A percentile compares a stretch with the other conserved stretches of the same genome.
These are phyloP conservation scores for Aphaenogaster ashmeadi DNA, from an alignment of 1,140 invertebrate genomes.

Conservation along the genomic window DNA sequence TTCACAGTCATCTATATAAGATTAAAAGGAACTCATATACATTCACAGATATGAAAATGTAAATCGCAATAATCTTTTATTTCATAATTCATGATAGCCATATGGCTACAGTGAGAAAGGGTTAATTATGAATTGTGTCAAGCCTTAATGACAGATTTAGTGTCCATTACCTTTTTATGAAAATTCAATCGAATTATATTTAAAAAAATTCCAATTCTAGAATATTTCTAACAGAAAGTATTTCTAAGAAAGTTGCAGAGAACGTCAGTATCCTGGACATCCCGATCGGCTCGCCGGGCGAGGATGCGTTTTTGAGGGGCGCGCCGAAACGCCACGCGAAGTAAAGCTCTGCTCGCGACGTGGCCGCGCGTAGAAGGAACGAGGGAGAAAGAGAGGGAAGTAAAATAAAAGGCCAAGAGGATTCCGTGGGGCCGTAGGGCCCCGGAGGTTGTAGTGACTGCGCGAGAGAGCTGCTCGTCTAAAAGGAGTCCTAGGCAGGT, in stretches of 20 bases:
- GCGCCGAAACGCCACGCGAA: slow-evolving; percentile 68
- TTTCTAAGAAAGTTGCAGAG: background rate
- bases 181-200: background rate
- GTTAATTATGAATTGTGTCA: background rate
- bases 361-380: slow-evolving; percentile 57
- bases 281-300: background rate
- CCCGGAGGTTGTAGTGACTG: slow-evolving; percentile 81
- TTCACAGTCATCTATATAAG: too few species aligned
- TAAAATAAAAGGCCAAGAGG: slow-evolving; percentile 43
- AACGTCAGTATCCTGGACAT: slow-evolving; percentile 7
- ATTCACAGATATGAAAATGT: too few species aligned
- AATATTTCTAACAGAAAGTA: background rate
- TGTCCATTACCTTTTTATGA: too few species aligned
- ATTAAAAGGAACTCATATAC: too few species aligned
- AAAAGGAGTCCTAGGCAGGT: slow-evolving; percentile 85
- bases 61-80: too few species aligned
- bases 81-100: too few species aligned
- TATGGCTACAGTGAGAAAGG: too few species aligned
- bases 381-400: background rate
- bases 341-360: slow-evolving; percentile 73
- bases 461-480: slow-evolving; percentile 79
- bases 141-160: background rate
- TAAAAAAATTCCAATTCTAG: background rate
- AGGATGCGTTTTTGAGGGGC: slow-evolving; percentile 43
- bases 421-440: slow-evolving; percentile 59